Base-by-base conservation (phyloP, 2,888 invertebrate genomes). In the Magallana nippona region DNA sequence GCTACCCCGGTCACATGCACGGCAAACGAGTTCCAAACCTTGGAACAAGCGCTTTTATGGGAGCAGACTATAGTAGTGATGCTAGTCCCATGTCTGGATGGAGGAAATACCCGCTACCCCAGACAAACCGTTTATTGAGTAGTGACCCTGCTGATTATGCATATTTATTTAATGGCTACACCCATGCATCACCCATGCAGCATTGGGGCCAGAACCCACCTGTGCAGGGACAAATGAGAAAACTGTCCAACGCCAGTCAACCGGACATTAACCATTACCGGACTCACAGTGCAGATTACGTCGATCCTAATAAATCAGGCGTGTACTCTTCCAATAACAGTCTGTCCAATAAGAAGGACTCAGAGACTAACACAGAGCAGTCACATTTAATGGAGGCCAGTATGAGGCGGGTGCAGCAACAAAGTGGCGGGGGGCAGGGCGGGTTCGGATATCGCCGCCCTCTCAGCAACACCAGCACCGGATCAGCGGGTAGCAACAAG, bases 281-380 rank as follows among this genome's bases (percentile, higher is more conserved):
- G 84, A 86, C 88, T 85, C 88, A 88, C 55, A 89, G 87, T 83
- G 89, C 88, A n/a, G 89, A 89, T 82, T 89, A 89, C 86, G 90
- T 90, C 13, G 88, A 89, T 22, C 85, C 83, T 81, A 83, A 82
- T 71, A 89, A 86, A 85, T 87, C 87, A 22, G 87, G 88, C 44
- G 85, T 84, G 13, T 89, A 88, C 82, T 89, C 90, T 10, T 27
- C 57, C 22, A 44, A 71, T 2, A 78, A 58, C 55, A 63, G 79
- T 55, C 57, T 80, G 10, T 89, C 87, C 55, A 89, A 88, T 57
- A 92, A 92, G 88, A 89, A 91, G 83, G 93, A 93, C 88, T 91
- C 91, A 10, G 93, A 93, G 87, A 93, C 93, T 44, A 93, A 93
- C 88, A 93, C 93, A 8, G 94, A 93, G 71, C 92, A 92, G 82